Base-by-base conservation (phyloP, 2,888 invertebrate genomes). In the Habroteleia sp. region DNA sequence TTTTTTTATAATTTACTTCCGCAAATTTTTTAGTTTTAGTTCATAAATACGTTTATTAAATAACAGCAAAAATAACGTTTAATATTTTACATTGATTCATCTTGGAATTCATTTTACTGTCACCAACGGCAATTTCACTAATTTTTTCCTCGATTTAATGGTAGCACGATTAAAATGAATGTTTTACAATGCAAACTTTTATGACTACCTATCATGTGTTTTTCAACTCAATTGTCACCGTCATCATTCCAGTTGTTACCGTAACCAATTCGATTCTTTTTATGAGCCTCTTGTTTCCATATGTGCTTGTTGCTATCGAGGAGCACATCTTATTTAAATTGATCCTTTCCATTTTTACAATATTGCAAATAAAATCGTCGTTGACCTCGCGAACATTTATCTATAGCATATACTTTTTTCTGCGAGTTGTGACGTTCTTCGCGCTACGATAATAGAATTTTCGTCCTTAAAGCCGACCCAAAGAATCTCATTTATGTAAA, bases 211-310 rank as follows among this genome's bases (percentile, higher is more conserved):
- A 44, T 69, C 69, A 42, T 37, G 27, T 60, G 60, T 41, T 48
- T 41, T 52, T 52, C 35, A 52, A 27, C 65, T 62, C 56, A 56
- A 66, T 66, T 56, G 66, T 66, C 56, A 48, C 54, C 29, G 56
- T 41, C 62, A 39, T 48, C 56, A 48, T 56, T 29, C 1, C 37
- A 16, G 48, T 27, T 48, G 54, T 48, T 56, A 56, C 48, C 46
- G 20, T 41, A 46, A 37, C 20, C 62, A 39, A 62, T 66, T 46
- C 37, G 29, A 44, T 44, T 37, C 54, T 54, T 54, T 63, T 65
- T 65, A 60, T 37, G 60, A 60, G 60, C 37, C 27, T 37, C 37
- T 46, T 46, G 37, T 7, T 17, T 41, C 33, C 23, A 42, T 31
- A 31, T 25, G 31, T 14, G 44, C 17, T 37, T 52, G 16, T 42